Evolutionary conservation across 1,140 invertebrate genomes (phyloP).

Genomic region (Nephotettix cincticeps): DNA sequence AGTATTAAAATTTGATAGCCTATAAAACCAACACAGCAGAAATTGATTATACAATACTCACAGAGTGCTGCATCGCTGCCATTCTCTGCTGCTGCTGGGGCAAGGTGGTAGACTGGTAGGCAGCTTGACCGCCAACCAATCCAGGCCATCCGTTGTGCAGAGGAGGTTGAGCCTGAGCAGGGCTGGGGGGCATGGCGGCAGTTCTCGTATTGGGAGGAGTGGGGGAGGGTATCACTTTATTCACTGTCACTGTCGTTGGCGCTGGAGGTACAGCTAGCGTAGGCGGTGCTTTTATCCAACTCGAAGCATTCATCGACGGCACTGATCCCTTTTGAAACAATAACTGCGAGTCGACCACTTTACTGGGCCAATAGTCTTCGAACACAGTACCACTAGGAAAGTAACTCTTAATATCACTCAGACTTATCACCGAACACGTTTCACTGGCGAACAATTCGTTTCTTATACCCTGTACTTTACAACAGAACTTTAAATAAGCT

Average conservation of each 20-base stretch:
- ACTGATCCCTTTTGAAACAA: conserved; percentile 48
- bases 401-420: conserved; percentile 86
- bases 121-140: conserved; percentile 51
- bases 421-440: conserved; percentile 82
- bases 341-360: conserved; percentile 75
- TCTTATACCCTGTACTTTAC: conserved; percentile 89
- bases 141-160: conserved; percentile 51
- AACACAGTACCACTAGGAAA: conserved; percentile 86
- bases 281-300: conserved; percentile 39
- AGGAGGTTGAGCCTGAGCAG: conserved; percentile 44
- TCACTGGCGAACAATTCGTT: conserved; percentile 89
- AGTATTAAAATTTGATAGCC: too few relatives aligned
- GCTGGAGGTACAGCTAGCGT: conserved; percentile 20
- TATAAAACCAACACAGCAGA: too few relatives aligned
- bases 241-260: conserved; percentile 20
- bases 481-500: conserved; percentile 90
- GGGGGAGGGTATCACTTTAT: conserved; percentile 27
- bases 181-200: conserved; percentile 44
- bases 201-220: conserved; percentile 37
- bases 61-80: too few relatives aligned
- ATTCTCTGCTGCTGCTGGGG: neutral
- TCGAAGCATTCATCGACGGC: neutral
- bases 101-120: conserved; percentile 47
- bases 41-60: too few relatives aligned
- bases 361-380: conserved; percentile 89